Evolutionary conservation across 1,140 invertebrate genomes (phyloP).

Genomic region (Oryzaephilus surinamensis): DNA sequence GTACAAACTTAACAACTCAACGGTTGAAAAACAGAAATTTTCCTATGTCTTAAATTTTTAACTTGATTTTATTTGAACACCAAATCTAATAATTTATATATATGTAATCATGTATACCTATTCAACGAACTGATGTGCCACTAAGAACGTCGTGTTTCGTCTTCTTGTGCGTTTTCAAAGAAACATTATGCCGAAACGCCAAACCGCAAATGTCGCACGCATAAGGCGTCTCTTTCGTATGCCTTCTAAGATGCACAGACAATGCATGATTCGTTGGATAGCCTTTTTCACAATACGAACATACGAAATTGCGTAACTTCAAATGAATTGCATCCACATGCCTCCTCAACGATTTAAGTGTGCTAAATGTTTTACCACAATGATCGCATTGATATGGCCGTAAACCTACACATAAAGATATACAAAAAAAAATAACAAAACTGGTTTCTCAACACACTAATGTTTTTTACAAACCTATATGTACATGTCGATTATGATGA

Average conservation of each 20-base stretch:
- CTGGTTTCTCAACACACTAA: no score
- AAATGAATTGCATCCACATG: not conserved
- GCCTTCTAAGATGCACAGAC: not conserved
- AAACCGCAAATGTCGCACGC: not conserved
- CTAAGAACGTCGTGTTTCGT: slow-evolving; percentile 1
- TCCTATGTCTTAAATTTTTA: no score
- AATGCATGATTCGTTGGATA: not conserved
- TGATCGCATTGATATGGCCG: not conserved
- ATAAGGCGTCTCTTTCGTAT: slow-evolving; percentile 2
- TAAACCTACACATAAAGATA: slow-evolving; percentile 2
- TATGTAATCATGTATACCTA: no score
- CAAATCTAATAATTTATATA: no score
- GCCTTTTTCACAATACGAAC: not conserved
- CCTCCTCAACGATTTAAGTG: not conserved
- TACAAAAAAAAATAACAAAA: no score
- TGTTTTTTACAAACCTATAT: not conserved
- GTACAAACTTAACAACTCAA: no score
- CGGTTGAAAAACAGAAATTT: no score
- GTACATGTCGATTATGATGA: not conserved
- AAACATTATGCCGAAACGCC: not conserved
- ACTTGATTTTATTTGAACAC: no score
- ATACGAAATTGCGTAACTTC: not conserved
- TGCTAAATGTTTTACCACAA: slow-evolving; percentile 1
- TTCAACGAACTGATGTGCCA: no score
- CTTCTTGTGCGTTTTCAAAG: slow-evolving; percentile 1